Percentiles rank a stretch among this genome's conserved stretches.
These are phyloP conservation scores for Spisula solida DNA, from an alignment of 2,888 invertebrate genomes.

Conservation along the genomic window DNA sequence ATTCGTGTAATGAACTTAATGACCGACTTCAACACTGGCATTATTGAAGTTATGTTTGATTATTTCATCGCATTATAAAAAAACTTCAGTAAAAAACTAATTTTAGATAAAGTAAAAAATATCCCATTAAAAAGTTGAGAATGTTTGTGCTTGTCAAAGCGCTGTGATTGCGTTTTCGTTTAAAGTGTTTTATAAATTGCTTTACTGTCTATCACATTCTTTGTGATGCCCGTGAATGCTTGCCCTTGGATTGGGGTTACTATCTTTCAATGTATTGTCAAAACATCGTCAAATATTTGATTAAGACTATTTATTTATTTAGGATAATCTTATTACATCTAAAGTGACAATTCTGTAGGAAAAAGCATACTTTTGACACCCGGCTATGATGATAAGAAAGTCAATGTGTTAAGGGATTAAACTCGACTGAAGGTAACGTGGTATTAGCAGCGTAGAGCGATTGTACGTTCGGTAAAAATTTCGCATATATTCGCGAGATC, in stretches of 20 bases:
- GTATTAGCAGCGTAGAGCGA: not conserved
- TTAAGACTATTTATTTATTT: conserved; percentile 34
- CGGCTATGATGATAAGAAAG: conserved; percentile 14
- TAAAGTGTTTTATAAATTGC: conserved; percentile 28
- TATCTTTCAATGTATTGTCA: conserved; percentile 5
- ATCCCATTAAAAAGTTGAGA: not conserved
- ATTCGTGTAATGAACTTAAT: not conserved
- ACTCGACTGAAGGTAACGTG: not conserved
- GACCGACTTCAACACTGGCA: not conserved
- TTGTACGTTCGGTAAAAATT: not conserved
- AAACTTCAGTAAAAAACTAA: not conserved
- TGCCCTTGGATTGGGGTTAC: not conserved
- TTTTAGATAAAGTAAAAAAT: not conserved
- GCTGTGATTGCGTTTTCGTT: not conserved
- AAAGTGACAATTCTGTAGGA: conserved; percentile 40
- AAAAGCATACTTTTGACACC: conserved; percentile 44
- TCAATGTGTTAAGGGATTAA: conserved; percentile 21
- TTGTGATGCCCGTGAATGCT: not conserved
- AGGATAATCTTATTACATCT: conserved; percentile 40
- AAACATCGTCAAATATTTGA: conserved; percentile 29
- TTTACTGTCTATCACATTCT: conserved; percentile 2
- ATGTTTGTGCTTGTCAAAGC: not conserved
- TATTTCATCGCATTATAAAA: not conserved
- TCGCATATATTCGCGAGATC: not conserved
- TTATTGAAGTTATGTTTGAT: not conserved